phyloP scores from a whole-genome alignment of 2,113 vertebrate species.

The Muscicapa adusta region DNA sequence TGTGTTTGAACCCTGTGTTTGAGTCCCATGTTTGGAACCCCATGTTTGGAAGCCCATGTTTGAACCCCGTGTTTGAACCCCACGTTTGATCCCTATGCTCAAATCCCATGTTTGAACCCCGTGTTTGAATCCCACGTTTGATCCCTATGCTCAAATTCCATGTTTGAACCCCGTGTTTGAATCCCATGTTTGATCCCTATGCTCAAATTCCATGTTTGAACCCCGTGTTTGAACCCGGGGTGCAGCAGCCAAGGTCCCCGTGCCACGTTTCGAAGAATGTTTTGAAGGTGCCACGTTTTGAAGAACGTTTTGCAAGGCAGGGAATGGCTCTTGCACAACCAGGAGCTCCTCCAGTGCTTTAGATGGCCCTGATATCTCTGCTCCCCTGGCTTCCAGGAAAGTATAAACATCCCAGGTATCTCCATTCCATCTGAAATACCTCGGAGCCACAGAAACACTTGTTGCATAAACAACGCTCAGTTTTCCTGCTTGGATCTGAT shows the following conservation, averaged over 20 bases:
- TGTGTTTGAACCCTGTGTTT: no score
- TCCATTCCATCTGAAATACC: conserved; percentile 53
- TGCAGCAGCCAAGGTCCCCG: background rate
- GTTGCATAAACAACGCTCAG: background rate
- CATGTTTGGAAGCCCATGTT: background rate
- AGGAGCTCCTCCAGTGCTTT: background rate
- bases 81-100: background rate
- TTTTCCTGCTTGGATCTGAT: background rate
- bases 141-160: rapidly evolving
- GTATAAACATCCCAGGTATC: conserved; percentile 39
- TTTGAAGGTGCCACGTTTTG: background rate
- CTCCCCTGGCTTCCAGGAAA: conserved; percentile 41
- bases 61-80: background rate
- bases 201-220: no score
- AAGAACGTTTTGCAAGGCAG: background rate
- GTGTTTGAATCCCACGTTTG: background rate
- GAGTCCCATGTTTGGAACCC: no score
- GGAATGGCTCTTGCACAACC: conserved; percentile 15
- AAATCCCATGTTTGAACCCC: background rate
- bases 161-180: background rate
- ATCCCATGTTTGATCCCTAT: rapidly evolving
- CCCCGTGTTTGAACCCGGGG: background rate
- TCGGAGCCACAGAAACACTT: conserved; percentile 6
- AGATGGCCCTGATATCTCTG: conserved; percentile 53
- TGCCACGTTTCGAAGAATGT: background rate